These are phyloP conservation scores for Rhegmatorhina hoffmannsi DNA, from an alignment of 2,113 vertebrate species.

Conservation along the genomic window DNA sequence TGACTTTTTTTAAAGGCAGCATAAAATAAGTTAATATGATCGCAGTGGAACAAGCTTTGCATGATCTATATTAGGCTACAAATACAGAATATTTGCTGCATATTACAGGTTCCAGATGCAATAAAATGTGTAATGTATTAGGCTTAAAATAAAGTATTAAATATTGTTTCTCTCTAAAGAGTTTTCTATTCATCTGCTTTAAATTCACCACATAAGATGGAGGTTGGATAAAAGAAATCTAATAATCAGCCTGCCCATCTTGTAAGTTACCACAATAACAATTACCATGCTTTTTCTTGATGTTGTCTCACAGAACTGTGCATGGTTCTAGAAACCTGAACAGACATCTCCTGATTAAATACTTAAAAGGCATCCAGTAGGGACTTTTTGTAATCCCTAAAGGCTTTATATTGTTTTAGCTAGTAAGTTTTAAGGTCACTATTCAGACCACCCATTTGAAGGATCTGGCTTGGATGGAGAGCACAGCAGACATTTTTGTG, in stretches of 20 bases:
- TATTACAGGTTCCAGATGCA: not conserved
- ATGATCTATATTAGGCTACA: not conserved
- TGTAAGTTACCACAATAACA: not conserved
- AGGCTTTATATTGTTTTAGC: not conserved
- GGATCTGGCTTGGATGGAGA: not conserved
- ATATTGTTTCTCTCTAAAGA: not conserved
- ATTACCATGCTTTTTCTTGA: not conserved
- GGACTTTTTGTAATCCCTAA: not conserved
- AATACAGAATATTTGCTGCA: not conserved
- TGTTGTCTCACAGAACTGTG: not conserved
- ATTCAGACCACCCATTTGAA: not conserved
- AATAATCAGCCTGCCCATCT: not conserved
- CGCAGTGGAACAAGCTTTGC: not conserved
- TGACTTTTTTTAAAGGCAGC: not conserved
- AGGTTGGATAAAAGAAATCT: not conserved
- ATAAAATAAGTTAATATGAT: not conserved
- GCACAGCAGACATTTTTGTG: not conserved
- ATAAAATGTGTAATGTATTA: not conserved
- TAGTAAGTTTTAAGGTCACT: not conserved
- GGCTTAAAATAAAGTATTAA: not conserved
- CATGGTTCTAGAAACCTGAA: not conserved
- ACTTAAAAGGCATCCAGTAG: not conserved
- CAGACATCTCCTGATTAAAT: not conserved
- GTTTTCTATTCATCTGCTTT: not conserved
- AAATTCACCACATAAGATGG: not conserved